Percentiles rank a stretch among this genome's conserved stretches.
These are phyloP conservation scores for Bambusicola thoracicus DNA, from an alignment of 2,113 vertebrate species.

Conservation along the genomic window DNA sequence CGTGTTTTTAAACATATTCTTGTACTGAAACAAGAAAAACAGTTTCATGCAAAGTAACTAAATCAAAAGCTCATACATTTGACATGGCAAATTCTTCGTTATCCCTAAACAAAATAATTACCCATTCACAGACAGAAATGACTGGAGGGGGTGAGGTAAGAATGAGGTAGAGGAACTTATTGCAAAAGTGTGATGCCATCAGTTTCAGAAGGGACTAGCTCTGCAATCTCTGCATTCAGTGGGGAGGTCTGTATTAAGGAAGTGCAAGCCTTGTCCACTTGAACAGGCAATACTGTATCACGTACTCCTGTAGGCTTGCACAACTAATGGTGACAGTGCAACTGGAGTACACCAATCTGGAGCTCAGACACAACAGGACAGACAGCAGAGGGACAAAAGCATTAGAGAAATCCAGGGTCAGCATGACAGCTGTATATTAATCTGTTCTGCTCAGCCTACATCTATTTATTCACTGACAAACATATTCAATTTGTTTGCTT, in stretches of 20 bases:
- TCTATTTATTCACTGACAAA: neutral
- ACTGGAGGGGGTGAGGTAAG: neutral
- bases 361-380: neutral
- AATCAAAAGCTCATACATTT: neutral
- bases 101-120: neutral
- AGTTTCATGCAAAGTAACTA: neutral
- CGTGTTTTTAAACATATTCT: neutral
- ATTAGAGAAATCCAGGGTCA: neutral
- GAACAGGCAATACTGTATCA: neutral
- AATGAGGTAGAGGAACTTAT: neutral
- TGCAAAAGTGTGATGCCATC: neutral
- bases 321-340: rapidly evolving
- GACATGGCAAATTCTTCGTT: neutral
- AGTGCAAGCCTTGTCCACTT: neutral
- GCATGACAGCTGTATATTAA: neutral
- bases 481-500: neutral
- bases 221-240: neutral
- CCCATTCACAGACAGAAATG: neutral
- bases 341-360: neutral
- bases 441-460: neutral
- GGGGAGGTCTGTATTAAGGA: neutral
- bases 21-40: neutral
- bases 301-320: rapidly evolving
- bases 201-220: neutral
- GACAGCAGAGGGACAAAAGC: neutral